Evolutionary conservation across 2,888 invertebrate species (phyloP).

Genomic region (Drosophila barbarae): DNA sequence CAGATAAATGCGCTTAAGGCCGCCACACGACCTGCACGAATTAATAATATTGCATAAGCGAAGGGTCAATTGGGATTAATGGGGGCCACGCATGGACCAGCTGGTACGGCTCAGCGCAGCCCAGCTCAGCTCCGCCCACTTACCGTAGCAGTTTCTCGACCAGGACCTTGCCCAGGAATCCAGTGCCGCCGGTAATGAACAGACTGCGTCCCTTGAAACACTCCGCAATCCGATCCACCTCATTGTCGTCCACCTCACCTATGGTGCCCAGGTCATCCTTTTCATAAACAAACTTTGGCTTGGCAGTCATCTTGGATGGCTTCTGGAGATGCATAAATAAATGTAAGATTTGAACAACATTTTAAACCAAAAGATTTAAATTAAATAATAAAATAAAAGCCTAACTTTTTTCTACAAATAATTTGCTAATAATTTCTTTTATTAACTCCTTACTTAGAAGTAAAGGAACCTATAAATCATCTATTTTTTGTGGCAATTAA

Average conservation of each 20-base stretch:
- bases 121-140: constrained; percentile 26
- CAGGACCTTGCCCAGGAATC: constrained; percentile 80
- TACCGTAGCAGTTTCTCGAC: constrained; percentile 79
- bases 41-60: constrained; percentile 49
- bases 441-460: not conserved
- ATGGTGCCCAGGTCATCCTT: constrained; percentile 68
- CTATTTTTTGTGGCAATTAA: not conserved
- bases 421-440: not conserved
- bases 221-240: constrained; percentile 78
- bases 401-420: no score
- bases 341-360: not conserved
- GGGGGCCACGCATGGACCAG: constrained; percentile 48
- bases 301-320: constrained; percentile 66
- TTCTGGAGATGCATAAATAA: constrained; percentile 3
- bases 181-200: constrained; percentile 80
- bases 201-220: constrained; percentile 76
- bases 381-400: no score
- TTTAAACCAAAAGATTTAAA: no score
- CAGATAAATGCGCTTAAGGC: constrained; percentile 88
- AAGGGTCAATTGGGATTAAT: constrained; percentile 29
- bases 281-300: constrained; percentile 74
- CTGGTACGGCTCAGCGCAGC: constrained; percentile 15
- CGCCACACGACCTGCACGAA: constrained; percentile 84
- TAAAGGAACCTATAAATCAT: not conserved
- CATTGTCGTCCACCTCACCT: constrained; percentile 64